Evolutionary conservation across 2,888 invertebrate genomes (phyloP).

Genomic region (Cantharis rustica): DNA sequence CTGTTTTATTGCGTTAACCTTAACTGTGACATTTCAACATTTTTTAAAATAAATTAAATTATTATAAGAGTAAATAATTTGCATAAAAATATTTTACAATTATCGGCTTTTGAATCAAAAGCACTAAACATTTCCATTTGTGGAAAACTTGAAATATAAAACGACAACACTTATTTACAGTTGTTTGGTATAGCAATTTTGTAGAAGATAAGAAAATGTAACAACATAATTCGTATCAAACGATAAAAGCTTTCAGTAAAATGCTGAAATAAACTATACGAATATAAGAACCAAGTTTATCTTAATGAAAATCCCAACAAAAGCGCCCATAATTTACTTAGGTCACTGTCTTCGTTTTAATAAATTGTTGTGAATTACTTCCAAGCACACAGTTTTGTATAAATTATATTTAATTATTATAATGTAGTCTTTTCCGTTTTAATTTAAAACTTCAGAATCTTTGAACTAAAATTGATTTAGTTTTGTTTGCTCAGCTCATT

Average conservation of each 20-base stretch:
- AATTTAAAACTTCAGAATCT: not conserved
- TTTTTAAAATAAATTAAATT: not conserved
- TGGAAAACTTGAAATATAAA: not conserved
- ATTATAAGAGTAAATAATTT: not conserved
- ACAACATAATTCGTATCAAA: not conserved
- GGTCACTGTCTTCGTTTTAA: not conserved
- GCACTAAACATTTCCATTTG: not conserved
- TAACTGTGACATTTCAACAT: not conserved
- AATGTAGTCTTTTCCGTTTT: not conserved
- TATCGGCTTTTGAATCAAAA: not conserved
- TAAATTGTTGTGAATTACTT: not conserved
- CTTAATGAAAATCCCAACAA: not conserved
- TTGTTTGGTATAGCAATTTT: not conserved
- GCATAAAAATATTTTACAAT: not conserved
- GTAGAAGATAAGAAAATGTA: not conserved
- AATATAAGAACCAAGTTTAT: not conserved
- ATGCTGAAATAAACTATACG: not conserved
- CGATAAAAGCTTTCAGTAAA: not conserved
- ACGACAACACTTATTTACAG: not conserved
- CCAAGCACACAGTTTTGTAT: not conserved
- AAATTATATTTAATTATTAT: not conserved
- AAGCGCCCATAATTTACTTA: not conserved
- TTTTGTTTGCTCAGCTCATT: not conserved
- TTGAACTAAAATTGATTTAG: not conserved
- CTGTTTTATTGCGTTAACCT: not conserved